A percentile compares a stretch with the other conserved stretches of the same genome.
phyloP scores from a whole-genome alignment of 2,888 invertebrate species.

The Calliphora vomitoria region DNA sequence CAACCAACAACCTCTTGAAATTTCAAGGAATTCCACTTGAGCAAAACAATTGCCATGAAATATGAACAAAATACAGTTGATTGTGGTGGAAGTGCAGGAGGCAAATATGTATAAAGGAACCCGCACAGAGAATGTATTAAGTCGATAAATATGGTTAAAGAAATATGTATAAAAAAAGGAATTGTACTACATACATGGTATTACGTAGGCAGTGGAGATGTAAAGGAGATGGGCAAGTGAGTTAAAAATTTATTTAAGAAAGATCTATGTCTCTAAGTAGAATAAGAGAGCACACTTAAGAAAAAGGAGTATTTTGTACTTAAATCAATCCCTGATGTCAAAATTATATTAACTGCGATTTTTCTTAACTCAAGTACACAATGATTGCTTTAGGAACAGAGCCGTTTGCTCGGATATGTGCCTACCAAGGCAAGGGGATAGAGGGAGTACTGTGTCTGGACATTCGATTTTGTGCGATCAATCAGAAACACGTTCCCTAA shows the following conservation, averaged over 20 bases:
- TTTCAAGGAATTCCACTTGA: slow-evolving; percentile 72
- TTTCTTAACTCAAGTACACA: no score
- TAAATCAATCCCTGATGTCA: no score
- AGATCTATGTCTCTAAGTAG: no score
- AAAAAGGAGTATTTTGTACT: no score
- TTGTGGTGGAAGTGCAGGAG: slow-evolving; percentile 37
- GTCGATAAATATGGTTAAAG: slow-evolving; percentile 5
- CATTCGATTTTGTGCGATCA: no score
- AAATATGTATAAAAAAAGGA: slow-evolving; percentile 14
- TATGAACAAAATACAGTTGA: slow-evolving; percentile 20
- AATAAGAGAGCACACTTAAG: no score
- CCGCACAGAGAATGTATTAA: slow-evolving; percentile 31
- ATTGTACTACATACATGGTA: slow-evolving; percentile 19
- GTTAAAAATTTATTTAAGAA: neutral
- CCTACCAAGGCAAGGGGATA: no score
- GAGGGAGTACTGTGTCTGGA: no score
- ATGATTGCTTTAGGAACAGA: no score
- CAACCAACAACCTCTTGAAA: slow-evolving; percentile 48
- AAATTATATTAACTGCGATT: no score
- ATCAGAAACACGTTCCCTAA: no score
- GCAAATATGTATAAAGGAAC: slow-evolving; percentile 39
- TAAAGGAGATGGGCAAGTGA: slow-evolving; percentile 6
- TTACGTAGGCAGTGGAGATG: neutral
- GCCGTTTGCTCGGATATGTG: no score
- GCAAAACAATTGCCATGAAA: slow-evolving; percentile 60